These are phyloP conservation scores for Ectobius pallidus DNA, from an alignment of 2,888 invertebrate species.

Conservation along the genomic window DNA sequence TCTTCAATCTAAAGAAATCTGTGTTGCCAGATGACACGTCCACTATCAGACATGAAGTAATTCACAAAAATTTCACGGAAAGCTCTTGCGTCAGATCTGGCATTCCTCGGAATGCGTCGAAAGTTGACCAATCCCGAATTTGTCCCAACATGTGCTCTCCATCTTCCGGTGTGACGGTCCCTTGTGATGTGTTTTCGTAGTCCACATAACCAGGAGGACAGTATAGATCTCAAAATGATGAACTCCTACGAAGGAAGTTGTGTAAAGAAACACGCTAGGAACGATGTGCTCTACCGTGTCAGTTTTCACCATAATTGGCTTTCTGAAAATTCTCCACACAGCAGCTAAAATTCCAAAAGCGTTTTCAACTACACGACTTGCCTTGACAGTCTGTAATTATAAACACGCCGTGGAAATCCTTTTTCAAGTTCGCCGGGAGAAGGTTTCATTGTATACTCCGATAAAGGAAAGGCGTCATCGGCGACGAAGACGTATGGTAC, in stretches of 20 bases:
- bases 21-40: neutral
- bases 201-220: neutral
- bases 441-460: neutral
- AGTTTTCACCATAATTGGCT: neutral
- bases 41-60: no score
- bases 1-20: neutral
- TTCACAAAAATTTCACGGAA: neutral
- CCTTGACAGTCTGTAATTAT: neutral
- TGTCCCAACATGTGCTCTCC: neutral
- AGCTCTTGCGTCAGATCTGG: neutral
- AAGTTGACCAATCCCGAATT: neutral
- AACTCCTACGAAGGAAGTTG: neutral
- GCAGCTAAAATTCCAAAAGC: neutral
- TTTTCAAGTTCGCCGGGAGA: neutral
- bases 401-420: neutral
- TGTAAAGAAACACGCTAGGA: neutral
- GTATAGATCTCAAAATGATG: neutral
- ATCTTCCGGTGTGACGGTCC: neutral
- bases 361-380: neutral
- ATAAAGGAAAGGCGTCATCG: constrained; percentile 17
- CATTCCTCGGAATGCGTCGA: neutral
- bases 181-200: neutral
- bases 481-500: constrained; percentile 19
- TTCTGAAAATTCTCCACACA: neutral
- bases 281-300: neutral